A percentile compares a stretch with the other conserved stretches of the same genome.
Conservation (phyloP, 2,113 vertebrate genomes). For the Cryptomyrus ogoouensis region DNA sequence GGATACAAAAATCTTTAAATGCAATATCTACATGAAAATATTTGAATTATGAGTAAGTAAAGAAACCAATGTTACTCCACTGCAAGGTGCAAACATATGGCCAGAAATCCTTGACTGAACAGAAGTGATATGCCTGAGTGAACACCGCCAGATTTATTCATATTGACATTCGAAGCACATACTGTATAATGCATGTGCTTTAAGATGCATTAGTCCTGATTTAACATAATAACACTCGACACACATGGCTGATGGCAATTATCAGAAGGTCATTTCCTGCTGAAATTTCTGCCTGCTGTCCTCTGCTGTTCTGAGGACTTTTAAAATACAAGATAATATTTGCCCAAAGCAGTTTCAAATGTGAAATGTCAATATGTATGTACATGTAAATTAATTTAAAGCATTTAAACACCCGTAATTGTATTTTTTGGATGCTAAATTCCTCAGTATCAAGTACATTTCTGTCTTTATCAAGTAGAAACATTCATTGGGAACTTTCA, state of each 20-base stretch:
- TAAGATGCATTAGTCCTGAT: not conserved
- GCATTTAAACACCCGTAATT: not conserved
- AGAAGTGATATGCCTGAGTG: not conserved
- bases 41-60: not conserved
- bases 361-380: not conserved
- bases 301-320: not conserved
- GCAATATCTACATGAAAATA: not conserved
- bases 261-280: not conserved
- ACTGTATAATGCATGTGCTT: not conserved
- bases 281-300: not conserved
- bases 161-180: not conserved
- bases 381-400: not conserved
- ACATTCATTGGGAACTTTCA: not conserved
- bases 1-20: not conserved
- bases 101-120: not conserved
- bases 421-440: slow-evolving; percentile 1
- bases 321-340: not conserved
- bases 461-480: not conserved
- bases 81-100: not conserved
- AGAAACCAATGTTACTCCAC: not conserved
- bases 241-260: not conserved
- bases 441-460: not conserved
- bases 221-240: not conserved
- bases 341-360: not conserved
- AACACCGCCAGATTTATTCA: not conserved